These are phyloP conservation scores for Vidua chalybeata DNA, from an alignment of 2,113 vertebrate genomes.

Conservation along the genomic window DNA sequence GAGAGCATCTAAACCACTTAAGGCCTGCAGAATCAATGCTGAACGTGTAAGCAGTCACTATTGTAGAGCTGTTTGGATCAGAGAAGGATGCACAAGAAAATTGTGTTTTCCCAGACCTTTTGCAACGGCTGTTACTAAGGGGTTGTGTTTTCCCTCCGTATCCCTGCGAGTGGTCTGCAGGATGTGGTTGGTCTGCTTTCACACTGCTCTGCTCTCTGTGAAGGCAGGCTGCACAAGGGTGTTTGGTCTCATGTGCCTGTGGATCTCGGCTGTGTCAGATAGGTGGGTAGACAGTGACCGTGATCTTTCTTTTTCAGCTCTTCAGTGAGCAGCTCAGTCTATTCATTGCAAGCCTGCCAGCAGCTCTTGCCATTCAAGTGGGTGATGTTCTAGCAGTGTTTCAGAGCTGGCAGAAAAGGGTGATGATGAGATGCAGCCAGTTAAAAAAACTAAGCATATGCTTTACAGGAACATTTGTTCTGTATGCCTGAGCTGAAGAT, in stretches of 20 bases:
- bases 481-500: neutral
- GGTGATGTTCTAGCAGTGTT: neutral
- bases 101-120: neutral
- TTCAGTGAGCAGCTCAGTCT: neutral
- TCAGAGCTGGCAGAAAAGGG: neutral
- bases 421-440: neutral
- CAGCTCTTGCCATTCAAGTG: neutral
- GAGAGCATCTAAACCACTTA: neutral
- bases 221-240: neutral
- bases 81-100: neutral
- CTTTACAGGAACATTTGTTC: neutral
- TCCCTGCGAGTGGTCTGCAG: rapidly evolving
- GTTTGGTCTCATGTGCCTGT: neutral
- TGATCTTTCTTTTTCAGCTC: neutral
- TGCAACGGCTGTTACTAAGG: neutral
- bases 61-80: neutral
- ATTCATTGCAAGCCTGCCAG: neutral
- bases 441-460: neutral
- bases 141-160: neutral
- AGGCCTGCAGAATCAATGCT: neutral
- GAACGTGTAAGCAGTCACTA: neutral
- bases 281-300: neutral
- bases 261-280: neutral
- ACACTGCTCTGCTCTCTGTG: neutral
- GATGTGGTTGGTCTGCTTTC: neutral